Evolutionary conservation across 2,888 invertebrate genomes (phyloP), one percentile per base, ranked within the genome.

Genomic region (Pristionchus japonicus): DNA sequence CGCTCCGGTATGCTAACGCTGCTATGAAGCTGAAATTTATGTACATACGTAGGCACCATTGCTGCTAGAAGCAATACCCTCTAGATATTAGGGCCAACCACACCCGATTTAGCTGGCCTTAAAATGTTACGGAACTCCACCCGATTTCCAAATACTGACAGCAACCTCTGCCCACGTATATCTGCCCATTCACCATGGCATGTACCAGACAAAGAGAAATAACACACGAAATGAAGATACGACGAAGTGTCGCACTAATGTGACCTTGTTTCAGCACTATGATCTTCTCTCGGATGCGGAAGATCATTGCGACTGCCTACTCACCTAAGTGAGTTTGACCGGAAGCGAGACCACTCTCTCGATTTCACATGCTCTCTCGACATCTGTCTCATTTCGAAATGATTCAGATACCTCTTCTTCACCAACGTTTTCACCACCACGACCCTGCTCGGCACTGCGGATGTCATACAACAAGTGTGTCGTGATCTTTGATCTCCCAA

Each of bases 391-490:
- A 47, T 47, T 47, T 47, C 52, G 52, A 52, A 52, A 17, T 52
- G 52, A 3, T 52, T 15, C 77, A 77, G 82, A 83, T 83, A 83
- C 52, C 52, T 83, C 23, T 34, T 83, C 52, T 83, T 52, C 82
- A 83, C 82, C 52, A 83, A 83, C 52, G 37, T 83, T 1, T 83
- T 49, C 82, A 83, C 82, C 23, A 52, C 82, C n/a, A 31, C 82
- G 34, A 52, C 82, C 23, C 82, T 83, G 23, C 82, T 83, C 82
- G 34, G 34, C 34, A 52, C 82, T 2, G 82, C 82, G 7, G 82
- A 83, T 37, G 34, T 83, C 82, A 27, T 83, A 49, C 82, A 83
- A 34, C 82, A 83, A 57, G 82, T 83, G 20, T 9, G 52, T n/a
- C 7, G 23, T 52, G 52, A 83, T 52, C 80, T 83, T 34, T 52